Conservation (phyloP, 2,888 invertebrate genomes). For the Drosophila flavopinicola region DNA sequence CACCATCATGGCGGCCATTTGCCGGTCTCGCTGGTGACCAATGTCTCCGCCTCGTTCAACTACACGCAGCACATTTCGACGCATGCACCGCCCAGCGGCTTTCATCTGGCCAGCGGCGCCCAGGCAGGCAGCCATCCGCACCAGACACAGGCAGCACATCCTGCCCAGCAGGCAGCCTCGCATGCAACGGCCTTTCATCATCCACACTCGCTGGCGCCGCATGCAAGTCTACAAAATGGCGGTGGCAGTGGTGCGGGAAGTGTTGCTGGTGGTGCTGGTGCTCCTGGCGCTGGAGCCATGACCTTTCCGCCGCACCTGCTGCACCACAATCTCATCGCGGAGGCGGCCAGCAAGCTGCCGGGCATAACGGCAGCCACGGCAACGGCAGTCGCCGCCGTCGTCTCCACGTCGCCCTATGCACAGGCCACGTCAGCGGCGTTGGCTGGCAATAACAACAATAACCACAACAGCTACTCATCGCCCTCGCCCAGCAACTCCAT, state of each 20-base stretch:
- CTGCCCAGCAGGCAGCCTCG: constrained; percentile 45
- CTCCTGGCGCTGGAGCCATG: constrained; percentile 60
- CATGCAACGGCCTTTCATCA: constrained; percentile 70
- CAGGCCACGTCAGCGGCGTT: constrained; percentile 53
- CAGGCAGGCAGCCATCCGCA: constrained; percentile 56
- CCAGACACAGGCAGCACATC: constrained; percentile 59
- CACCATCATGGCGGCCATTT: constrained; percentile 80
- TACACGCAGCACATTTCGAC: constrained; percentile 84
- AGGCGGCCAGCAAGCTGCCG: constrained; percentile 82
- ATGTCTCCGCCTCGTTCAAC: constrained; percentile 84
- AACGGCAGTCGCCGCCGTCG: constrained; percentile 62
- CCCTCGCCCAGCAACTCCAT: constrained; percentile 84
- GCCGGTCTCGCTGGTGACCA: constrained; percentile 84
- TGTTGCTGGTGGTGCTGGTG: constrained; percentile 23
- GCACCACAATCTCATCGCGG: constrained; percentile 83
- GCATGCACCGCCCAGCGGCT: constrained; percentile 75
- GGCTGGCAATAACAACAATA: constrained; percentile 51
- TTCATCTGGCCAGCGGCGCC: constrained; percentile 45
- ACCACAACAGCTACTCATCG: constrained; percentile 71
- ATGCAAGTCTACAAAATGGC: constrained; percentile 39
- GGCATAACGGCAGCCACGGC: constrained; percentile 66
- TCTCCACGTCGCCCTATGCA: constrained; percentile 64
- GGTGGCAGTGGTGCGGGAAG: constrained; percentile 5
- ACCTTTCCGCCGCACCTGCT: constrained; percentile 81
- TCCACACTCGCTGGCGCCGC: constrained; percentile 69